Percentiles rank a stretch among this genome's conserved stretches.
These are phyloP conservation scores for Hyposoter didymator DNA, from an alignment of 2,888 invertebrate genomes.

Conservation along the genomic window DNA sequence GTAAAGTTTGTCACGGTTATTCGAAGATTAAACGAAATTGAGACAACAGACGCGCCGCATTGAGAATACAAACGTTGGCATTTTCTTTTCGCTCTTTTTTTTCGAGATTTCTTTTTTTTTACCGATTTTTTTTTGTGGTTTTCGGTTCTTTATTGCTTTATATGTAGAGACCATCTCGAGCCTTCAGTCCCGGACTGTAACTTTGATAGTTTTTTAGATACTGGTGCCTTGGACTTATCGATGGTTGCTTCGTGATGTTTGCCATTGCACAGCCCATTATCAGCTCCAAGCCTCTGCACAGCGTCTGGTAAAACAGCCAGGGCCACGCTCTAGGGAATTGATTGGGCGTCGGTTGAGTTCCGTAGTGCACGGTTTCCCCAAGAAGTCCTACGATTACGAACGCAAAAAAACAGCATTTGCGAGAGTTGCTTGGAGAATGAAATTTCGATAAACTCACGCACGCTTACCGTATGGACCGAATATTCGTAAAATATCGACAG, in stretches of 20 bases:
- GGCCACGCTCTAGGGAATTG: conserved; percentile 84
- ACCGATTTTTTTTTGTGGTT: conserved; percentile 30
- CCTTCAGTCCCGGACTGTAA: conserved; percentile 82
- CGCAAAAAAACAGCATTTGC: not conserved
- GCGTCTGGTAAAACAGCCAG: conserved; percentile 86
- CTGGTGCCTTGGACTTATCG: conserved; percentile 84
- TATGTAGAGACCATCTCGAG: conserved; percentile 76
- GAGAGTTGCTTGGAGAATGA: too few species aligned
- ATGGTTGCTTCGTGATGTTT: conserved; percentile 85
- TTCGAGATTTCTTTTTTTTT: not conserved
- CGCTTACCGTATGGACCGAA: conserved; percentile 85
- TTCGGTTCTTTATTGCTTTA: conserved; percentile 64
- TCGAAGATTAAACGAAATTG: conserved; percentile 25
- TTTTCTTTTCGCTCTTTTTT: conserved; percentile 11
- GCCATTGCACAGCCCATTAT: conserved; percentile 86
- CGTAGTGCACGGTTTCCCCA: conserved; percentile 76
- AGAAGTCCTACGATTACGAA: conserved; percentile 74
- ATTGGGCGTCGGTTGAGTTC: conserved; percentile 70
- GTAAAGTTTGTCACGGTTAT: not conserved
- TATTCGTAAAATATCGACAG: conserved; percentile 85
- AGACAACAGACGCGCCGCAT: conserved; percentile 39
- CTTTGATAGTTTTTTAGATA: conserved; percentile 80
- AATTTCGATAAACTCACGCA: too few species aligned
- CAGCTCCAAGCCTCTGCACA: conserved; percentile 84
- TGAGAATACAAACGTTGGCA: conserved; percentile 57